A percentile compares a stretch with the other conserved stretches of the same genome.
Evolutionary conservation across 2,888 invertebrate species (phyloP).

Genomic region (Pammene aurita): DNA sequence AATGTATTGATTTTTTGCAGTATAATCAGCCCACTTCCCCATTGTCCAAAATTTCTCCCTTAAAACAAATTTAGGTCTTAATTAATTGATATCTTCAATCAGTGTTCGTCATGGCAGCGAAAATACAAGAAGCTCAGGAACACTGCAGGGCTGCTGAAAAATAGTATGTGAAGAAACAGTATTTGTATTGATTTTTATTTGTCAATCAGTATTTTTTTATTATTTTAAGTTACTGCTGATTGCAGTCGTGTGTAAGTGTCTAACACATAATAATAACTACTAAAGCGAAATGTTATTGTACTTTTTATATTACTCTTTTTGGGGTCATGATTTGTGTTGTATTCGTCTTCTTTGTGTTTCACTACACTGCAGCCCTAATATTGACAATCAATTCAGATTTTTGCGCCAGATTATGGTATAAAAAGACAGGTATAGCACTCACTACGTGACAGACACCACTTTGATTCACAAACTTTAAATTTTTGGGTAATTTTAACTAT

Average conservation of each 20-base stretch:
- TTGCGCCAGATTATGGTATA: no score
- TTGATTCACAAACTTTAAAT: no score
- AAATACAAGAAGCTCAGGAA: constrained; percentile 90
- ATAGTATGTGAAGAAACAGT: constrained; percentile 81
- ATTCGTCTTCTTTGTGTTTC: no score
- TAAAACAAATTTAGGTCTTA: constrained; percentile 8
- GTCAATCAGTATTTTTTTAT: not conserved
- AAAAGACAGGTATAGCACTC: no score
- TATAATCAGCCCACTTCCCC: constrained; percentile 3
- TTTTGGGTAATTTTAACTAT: no score
- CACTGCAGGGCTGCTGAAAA: constrained; percentile 92
- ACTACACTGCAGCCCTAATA: no score
- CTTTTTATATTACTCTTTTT: no score
- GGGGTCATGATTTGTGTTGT: no score
- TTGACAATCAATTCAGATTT: no score
- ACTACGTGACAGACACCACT: no score
- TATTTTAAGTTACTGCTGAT: not conserved
- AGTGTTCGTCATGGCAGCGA: constrained; percentile 63
- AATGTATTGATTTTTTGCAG: constrained; percentile 37
- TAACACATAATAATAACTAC: not conserved
- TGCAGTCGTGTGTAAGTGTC: not conserved
- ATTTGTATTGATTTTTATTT: constrained; percentile 45
- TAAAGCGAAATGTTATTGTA: no score
- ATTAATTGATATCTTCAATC: constrained; percentile 7
- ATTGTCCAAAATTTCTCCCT: constrained; percentile 4